Base-by-base conservation (phyloP, 1,140 invertebrate species). In the Drosophila jambulina region DNA sequence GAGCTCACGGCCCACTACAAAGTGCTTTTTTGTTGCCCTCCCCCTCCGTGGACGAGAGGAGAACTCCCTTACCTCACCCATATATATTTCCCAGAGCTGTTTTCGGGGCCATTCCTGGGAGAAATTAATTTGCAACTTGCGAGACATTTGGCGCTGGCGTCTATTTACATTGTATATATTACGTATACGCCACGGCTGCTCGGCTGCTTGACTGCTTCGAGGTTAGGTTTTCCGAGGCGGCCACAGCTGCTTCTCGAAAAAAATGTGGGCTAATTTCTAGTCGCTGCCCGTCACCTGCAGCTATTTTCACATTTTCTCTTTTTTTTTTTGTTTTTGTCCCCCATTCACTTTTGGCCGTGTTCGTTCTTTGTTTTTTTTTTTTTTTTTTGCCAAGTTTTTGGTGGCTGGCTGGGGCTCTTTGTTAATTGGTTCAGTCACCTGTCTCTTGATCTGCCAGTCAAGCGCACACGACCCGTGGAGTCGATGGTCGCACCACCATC, bases 121-220 rank as follows among this genome's bases (percentile, higher is more conserved):
- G 91, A 92, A 92, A 92, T 92, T 92, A 92, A 92, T 92, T 92
- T 92, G 83, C 86, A 91, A 88, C 91, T 92, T 92, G 83, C 75
- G 86, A 88, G 86, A 91, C 84, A 87, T 87, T 87, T 75, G 80
- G 72, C 71, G 58, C 78, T 68, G 78, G 78, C 70, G 67, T 90
- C 81, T 88, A 91, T 88, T 88, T 88, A 90, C 85, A 81, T 85
- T 90, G 85, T 88, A 84, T 90, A 85, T 77, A 85, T 88, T 90
- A 85, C 81, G 78, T 84, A 88, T 88, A 81, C 81, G 78, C 70
- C 62, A 56, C 23, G 60, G 43, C 42, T 51, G 49, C 64, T 36
- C 42, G 48, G 15, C 54, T 40, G 21, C 48, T 49, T 10, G 25
- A n/a, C 45, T 34, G 48, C 42, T 67, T 65, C 75, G 61, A 49